Conservation (phyloP, 2,113 vertebrate genomes). For the Pseudorhombus dupliciocellatus region DNA sequence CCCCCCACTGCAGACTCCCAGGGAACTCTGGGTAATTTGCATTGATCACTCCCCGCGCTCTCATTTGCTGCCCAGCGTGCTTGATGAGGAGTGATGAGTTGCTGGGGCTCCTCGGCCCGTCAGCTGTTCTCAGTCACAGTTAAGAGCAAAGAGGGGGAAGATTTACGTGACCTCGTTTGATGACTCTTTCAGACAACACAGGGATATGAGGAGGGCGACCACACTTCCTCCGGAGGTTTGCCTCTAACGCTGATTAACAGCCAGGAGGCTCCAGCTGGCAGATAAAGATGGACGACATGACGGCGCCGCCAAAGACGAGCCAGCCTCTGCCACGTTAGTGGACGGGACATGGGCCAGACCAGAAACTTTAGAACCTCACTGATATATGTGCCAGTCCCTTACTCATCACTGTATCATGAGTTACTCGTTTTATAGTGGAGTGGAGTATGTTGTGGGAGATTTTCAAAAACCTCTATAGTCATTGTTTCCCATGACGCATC, state of each 20-base stretch:
- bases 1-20: slow-evolving; percentile 32
- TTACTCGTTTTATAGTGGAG: no score
- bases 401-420: no score
- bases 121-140: slow-evolving; percentile 7
- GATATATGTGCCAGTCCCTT: no score
- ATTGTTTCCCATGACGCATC: no score
- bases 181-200: neutral
- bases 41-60: slow-evolving; percentile 57
- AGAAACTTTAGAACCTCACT: no score
- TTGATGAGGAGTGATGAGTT: slow-evolving; percentile 38
- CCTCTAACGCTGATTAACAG: slow-evolving; percentile 20
- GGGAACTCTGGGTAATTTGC: slow-evolving; percentile 52
- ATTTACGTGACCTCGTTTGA: slow-evolving; percentile 3
- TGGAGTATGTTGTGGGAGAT: no score
- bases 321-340: neutral
- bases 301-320: no score
- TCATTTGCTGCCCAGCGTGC: slow-evolving; percentile 45
- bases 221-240: neutral
- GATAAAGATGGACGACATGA: neutral
- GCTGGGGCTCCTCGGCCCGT: slow-evolving; percentile 14
- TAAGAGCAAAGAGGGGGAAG: neutral
- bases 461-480: no score
- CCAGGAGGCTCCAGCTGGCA: slow-evolving; percentile 1
- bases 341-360: neutral
- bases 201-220: neutral